These are phyloP conservation scores for Grammomys dolichurus DNA, from an alignment of 2,113 vertebrate species.

Conservation along the genomic window DNA sequence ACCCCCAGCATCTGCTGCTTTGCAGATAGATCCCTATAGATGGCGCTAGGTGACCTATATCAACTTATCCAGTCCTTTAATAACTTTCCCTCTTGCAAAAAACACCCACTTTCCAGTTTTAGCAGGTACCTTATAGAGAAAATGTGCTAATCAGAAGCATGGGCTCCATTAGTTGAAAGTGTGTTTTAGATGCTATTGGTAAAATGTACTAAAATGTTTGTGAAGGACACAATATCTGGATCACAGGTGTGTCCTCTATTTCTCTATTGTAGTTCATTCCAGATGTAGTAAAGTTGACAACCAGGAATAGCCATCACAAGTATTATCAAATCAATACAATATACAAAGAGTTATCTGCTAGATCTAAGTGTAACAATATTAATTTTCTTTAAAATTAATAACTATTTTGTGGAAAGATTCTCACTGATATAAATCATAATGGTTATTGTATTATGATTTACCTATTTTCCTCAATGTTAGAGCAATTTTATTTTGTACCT, in stretches of 20 bases:
- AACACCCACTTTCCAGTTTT: neutral
- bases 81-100: neutral
- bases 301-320: no score
- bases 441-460: neutral
- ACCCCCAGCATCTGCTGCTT: neutral
- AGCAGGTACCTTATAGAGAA: neutral
- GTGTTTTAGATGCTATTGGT: rapidly evolving
- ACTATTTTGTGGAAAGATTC: neutral
- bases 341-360: neutral
- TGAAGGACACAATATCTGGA: neutral
- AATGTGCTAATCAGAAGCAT: neutral
- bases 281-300: no score
- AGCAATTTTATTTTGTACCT: neutral
- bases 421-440: neutral
- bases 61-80: neutral
- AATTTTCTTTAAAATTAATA: neutral
- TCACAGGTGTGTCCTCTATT: no score
- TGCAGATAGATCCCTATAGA: neutral
- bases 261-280: no score
- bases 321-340: neutral
- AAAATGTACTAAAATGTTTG: neutral
- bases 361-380: neutral
- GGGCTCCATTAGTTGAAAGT: neutral
- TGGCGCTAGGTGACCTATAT: neutral
- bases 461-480: neutral